Conservation (phyloP, 2,113 vertebrate genomes). For the Epinephelus fuscoguttatus region DNA sequence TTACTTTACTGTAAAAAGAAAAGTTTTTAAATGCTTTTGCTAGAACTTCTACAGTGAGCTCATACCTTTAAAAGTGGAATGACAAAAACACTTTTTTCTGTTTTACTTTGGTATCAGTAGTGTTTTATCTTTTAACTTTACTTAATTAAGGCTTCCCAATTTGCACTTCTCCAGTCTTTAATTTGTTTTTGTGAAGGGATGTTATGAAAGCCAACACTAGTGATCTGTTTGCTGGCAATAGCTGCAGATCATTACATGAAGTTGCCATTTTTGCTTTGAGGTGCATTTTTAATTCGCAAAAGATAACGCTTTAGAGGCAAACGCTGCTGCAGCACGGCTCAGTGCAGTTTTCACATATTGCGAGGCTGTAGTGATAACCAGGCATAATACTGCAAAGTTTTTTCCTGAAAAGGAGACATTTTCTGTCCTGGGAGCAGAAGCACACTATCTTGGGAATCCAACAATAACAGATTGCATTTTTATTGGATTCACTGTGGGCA, state of each 20-base stretch:
- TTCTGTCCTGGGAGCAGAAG: too few species aligned
- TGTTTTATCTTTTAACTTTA: not conserved
- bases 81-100: not conserved
- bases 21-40: not conserved
- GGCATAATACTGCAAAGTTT: too few species aligned
- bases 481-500: too few species aligned
- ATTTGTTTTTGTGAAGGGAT: not conserved
- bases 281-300: not conserved
- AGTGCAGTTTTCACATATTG: too few species aligned
- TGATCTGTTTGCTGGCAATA: not conserved
- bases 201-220: not conserved
- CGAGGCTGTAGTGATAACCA: too few species aligned
- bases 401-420: too few species aligned
- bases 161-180: too few species aligned
- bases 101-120: not conserved
- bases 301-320: not conserved
- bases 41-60: not conserved
- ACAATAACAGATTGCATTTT: too few species aligned
- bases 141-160: not conserved
- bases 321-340: too few species aligned
- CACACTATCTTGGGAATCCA: too few species aligned
- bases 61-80: not conserved
- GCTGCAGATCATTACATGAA: not conserved
- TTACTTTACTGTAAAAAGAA: not conserved
- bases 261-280: not conserved